Conservation (phyloP, 2,113 vertebrate genomes). For the Vicugna pacos region DNA sequence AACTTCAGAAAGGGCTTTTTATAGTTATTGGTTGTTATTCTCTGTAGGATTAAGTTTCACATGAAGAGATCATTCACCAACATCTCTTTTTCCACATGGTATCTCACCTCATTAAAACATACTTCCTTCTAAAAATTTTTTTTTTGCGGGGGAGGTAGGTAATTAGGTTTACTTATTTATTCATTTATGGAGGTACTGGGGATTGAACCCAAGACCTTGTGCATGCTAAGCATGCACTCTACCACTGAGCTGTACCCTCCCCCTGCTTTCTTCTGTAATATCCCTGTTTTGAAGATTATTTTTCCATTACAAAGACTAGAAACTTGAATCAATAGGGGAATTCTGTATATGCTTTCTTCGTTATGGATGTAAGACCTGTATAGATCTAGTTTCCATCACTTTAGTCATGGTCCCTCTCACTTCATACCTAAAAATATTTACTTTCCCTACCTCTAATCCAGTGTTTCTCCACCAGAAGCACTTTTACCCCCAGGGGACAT, state of each 20-base stretch:
- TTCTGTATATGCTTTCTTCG: neutral
- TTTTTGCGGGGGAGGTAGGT: too few relatives aligned
- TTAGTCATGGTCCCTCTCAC: neutral
- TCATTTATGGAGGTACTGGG: too few relatives aligned
- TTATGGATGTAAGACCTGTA: neutral
- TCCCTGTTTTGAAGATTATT: neutral
- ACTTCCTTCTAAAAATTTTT: too few relatives aligned
- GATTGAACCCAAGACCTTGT: too few relatives aligned
- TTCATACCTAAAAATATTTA: neutral
- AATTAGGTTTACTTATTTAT: too few relatives aligned
- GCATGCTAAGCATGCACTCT: too few relatives aligned
- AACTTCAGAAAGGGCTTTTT: neutral
- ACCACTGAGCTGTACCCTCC: too few relatives aligned
- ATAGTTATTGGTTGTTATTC: neutral
- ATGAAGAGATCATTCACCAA: neutral
- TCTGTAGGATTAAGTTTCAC: neutral
- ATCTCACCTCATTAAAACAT: neutral
- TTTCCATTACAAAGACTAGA: neutral
- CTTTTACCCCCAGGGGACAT: neutral
- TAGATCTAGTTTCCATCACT: neutral
- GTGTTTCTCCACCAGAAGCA: neutral
- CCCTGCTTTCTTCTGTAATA: neutral
- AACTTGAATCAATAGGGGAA: neutral
- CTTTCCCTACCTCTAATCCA: neutral
- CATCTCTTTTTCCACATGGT: neutral